Base-by-base conservation (phyloP, 1,140 invertebrate genomes). In the Limonius californicus region DNA sequence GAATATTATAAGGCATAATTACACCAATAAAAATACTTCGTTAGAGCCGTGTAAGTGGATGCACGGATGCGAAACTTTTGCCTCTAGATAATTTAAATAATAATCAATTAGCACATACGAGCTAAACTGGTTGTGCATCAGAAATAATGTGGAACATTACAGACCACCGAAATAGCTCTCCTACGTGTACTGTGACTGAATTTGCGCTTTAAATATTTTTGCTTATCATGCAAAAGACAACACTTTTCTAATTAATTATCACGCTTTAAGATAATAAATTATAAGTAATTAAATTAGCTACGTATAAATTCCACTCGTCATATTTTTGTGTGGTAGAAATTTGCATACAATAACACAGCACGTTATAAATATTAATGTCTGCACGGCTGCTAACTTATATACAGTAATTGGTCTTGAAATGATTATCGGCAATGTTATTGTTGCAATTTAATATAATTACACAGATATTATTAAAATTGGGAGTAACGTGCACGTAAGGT, bases 281-380 rank as follows among this genome's bases (percentile, higher is more conserved):
- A 11, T 16, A 20, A 47, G 45, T 15, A 11, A 47, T 19, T 19
- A 20, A 50, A 50, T 16, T 19, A 50, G 11, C 12, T 50, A 16
- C 20, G 9, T 16, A 16, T 19, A n/a, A n/a, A n/a, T n/a, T 19
- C 2, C 9, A 19, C 11, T 16, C 45, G 2, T 1, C 8, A 54
- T 23, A 9, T 14, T 6, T 23, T 23, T 39, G 8, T 54, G 20
- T 54, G 50, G 20, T 15, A 11, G 12, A 21, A 55, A 55, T 55
- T 55, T 55, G n/a, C 23, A 55, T 32, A 30, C 54, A 55, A 55
- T 55, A 55, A 27, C 7, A n/a, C n/a, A 54, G 11, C 50, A 3
- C 14, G 8, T 14, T 54, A 23, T 21, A 23, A 19, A 15, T 55
- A 32, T 35, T 23, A 55, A 32, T 42, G 20, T 57, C 39, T 11